These are phyloP conservation scores for Hephaestus fuliginosus DNA, from an alignment of 2,797 vertebrate genomes.

Conservation along the genomic window DNA sequence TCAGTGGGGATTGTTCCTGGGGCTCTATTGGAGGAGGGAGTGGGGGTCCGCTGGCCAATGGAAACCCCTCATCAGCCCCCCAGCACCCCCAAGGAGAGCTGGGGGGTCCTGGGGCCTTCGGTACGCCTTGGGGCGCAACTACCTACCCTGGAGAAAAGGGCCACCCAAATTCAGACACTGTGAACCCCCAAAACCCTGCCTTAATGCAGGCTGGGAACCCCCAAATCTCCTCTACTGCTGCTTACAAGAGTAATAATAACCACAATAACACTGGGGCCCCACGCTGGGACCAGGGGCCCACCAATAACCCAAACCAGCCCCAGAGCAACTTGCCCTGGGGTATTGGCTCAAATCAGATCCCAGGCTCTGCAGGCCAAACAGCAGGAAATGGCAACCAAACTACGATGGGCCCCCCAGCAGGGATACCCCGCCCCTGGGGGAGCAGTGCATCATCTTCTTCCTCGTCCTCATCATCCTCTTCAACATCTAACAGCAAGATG, in stretches of 20 bases:
- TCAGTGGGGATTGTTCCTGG: conserved; percentile 91
- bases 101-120: conserved; percentile 89
- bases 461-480: conserved; percentile 85
- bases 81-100: conserved; percentile 90
- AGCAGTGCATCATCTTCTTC: conserved; percentile 84
- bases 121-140: conserved; percentile 94
- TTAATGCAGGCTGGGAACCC: conserved; percentile 91
- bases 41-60: conserved; percentile 91
- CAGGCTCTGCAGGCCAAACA: conserved; percentile 67
- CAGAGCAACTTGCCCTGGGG: conserved; percentile 87
- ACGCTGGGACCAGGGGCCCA: conserved; percentile 90
- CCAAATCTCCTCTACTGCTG: conserved; percentile 86
- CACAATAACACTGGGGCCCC: conserved; percentile 88
- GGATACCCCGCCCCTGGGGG: conserved; percentile 92
- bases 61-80: conserved; percentile 87
- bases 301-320: conserved; percentile 76
- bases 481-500: conserved; percentile 85
- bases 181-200: conserved; percentile 92
- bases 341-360: conserved; percentile 66
- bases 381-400: conserved; percentile 86
- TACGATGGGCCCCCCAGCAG: conserved; percentile 82
- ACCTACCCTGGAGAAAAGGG: conserved; percentile 94
- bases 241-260: conserved; percentile 92
- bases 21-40: conserved; percentile 90
- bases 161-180: conserved; percentile 96